These are phyloP conservation scores for Arctopsyche grandis DNA, from an alignment of 1,140 invertebrate species.

Conservation along the genomic window DNA sequence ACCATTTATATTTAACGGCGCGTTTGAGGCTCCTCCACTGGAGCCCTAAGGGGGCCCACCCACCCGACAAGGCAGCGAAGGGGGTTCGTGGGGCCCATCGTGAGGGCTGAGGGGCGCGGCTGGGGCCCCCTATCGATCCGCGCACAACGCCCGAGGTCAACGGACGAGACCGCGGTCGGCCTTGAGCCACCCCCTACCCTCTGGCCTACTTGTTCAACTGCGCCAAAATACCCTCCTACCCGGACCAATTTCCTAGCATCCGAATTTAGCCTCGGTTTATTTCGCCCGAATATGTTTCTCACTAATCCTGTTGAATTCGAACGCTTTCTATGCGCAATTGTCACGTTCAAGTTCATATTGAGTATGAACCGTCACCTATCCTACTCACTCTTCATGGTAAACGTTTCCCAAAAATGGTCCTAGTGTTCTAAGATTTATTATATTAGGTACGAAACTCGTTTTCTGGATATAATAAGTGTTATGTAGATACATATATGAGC, in stretches of 20 bases:
- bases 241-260: not conserved
- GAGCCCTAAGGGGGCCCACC: not conserved
- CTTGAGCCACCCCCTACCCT: conserved; percentile 16
- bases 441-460: too few species aligned
- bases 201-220: conserved; percentile 19
- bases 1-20: not conserved
- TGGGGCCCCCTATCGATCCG: conserved; percentile 12
- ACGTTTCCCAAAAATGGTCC: too few species aligned
- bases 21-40: not conserved
- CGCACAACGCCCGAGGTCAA: not conserved
- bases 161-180: not conserved
- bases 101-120: not conserved
- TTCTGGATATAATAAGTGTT: too few species aligned
- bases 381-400: too few species aligned
- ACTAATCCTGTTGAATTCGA: too few species aligned
- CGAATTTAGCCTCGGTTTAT: too few species aligned
- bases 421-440: too few species aligned
- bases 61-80: not conserved
- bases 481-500: too few species aligned
- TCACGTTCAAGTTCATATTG: too few species aligned
- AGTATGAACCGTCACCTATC: too few species aligned
- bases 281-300: too few species aligned
- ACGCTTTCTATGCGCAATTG: too few species aligned
- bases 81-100: not conserved
- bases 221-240: not conserved